Percentiles rank a stretch among this genome's conserved stretches.
These are phyloP conservation scores for Leptinotarsa peninsularis DNA, from an alignment of 2,888 invertebrate genomes.

Conservation along the genomic window DNA sequence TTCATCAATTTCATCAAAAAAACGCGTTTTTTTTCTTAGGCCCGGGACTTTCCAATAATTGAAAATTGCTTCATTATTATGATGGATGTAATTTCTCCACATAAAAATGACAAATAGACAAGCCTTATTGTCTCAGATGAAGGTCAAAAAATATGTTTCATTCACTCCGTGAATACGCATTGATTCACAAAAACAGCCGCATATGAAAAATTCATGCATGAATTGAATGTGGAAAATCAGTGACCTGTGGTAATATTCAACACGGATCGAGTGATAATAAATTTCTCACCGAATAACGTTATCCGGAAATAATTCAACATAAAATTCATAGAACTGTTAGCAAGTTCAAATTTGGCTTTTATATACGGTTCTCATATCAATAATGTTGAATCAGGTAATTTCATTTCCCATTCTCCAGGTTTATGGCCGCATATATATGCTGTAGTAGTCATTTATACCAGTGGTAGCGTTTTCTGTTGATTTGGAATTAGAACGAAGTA, in stretches of 20 bases:
- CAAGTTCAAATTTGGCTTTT: background rate
- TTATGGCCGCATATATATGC: background rate
- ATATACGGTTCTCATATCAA: conserved; percentile 1
- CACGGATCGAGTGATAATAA: background rate
- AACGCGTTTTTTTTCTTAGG: too few species aligned
- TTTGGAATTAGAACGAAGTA: too few species aligned
- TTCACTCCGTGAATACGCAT: background rate
- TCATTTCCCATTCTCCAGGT: conserved; percentile 9
- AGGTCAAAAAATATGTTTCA: background rate
- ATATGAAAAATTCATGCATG: conserved; percentile 11
- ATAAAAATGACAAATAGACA: too few species aligned
- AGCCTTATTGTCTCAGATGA: too few species aligned
- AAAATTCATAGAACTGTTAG: conserved; percentile 11
- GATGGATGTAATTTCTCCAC: background rate
- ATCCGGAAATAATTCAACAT: conserved; percentile 7
- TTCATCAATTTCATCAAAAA: too few species aligned
- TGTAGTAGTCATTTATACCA: background rate
- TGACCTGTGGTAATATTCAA: conserved; percentile 5
- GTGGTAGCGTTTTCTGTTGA: too few species aligned
- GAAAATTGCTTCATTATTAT: too few species aligned
- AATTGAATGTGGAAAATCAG: conserved; percentile 1
- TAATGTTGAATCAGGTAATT: background rate
- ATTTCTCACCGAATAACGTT: conserved; percentile 10
- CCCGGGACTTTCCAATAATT: too few species aligned
- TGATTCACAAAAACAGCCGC: background rate